Conservation (phyloP, 2,113 vertebrate species). For the Lichenostomus cassidix region DNA sequence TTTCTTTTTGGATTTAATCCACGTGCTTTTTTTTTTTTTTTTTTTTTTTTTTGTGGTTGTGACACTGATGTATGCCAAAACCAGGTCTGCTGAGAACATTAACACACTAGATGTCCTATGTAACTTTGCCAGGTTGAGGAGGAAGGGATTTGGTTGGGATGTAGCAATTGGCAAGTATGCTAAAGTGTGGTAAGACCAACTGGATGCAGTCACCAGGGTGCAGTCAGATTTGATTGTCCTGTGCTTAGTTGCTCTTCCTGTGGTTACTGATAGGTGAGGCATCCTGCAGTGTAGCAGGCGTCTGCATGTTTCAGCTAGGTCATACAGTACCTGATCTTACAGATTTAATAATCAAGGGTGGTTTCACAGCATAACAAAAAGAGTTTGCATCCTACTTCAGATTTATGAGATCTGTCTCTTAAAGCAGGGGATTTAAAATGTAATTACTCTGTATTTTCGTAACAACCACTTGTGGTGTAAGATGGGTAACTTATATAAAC, state of each 20-base stretch:
- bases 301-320: background rate
- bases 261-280: background rate
- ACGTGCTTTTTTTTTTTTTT: no score
- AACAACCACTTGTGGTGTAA: background rate
- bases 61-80: background rate
- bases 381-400: background rate
- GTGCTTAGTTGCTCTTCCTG: background rate
- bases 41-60: background rate
- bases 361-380: background rate
- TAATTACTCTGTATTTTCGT: conserved; percentile 23
- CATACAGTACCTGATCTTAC: background rate
- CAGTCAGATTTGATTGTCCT: background rate
- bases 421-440: background rate
- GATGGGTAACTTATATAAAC: background rate
- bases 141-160: background rate
- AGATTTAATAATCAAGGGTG: background rate
- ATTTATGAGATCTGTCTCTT: background rate
- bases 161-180: background rate
- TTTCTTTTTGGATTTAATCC: background rate
- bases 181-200: background rate
- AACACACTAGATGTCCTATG: background rate
- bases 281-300: background rate
- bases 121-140: background rate
- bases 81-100: background rate
- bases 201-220: background rate